Conservation (phyloP, 2,888 invertebrate species). For the Andrena bucephala region DNA sequence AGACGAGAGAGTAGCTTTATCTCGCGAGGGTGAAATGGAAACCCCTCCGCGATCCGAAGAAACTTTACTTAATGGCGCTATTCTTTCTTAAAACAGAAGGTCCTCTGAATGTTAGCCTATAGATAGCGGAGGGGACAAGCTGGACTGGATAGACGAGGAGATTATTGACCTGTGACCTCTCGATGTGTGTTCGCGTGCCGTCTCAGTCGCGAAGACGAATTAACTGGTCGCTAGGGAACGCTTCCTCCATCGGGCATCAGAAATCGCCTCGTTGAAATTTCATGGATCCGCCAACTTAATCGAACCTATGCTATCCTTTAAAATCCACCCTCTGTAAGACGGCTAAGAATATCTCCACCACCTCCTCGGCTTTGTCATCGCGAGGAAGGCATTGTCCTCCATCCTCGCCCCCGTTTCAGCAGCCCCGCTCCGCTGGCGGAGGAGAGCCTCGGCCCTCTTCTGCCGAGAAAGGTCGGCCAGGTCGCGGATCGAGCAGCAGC, state of each 20-base stretch:
- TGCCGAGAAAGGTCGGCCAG: conserved; percentile 25
- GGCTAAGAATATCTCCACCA: background rate
- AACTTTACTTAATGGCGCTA: conserved; percentile 25
- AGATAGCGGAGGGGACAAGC: background rate
- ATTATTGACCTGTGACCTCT: too few species aligned
- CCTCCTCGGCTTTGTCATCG: conserved; percentile 22
- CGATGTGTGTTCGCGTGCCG: too few species aligned
- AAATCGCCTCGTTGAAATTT: background rate
- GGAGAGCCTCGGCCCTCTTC: background rate
- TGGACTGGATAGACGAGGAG: background rate
- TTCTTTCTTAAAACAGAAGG: conserved; percentile 9
- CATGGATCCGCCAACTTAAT: background rate
- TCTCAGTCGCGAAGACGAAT: too few species aligned
- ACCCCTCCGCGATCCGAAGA: conserved; percentile 1
- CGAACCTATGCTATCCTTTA: background rate
- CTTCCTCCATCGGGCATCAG: background rate
- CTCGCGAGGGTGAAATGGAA: conserved; percentile 27
- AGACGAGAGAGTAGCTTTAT: conserved; percentile 23
- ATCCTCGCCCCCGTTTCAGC: conserved; percentile 38
- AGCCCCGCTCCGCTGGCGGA: background rate
- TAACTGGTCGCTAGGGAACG: too few species aligned
- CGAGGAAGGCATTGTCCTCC: conserved; percentile 37
- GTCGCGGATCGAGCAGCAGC: conserved; percentile 34
- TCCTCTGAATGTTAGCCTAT: background rate
- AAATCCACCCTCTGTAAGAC: background rate